Evolutionary conservation across 2,113 vertebrate species (phyloP).

Genomic region (Stegostoma tigrinum): DNA sequence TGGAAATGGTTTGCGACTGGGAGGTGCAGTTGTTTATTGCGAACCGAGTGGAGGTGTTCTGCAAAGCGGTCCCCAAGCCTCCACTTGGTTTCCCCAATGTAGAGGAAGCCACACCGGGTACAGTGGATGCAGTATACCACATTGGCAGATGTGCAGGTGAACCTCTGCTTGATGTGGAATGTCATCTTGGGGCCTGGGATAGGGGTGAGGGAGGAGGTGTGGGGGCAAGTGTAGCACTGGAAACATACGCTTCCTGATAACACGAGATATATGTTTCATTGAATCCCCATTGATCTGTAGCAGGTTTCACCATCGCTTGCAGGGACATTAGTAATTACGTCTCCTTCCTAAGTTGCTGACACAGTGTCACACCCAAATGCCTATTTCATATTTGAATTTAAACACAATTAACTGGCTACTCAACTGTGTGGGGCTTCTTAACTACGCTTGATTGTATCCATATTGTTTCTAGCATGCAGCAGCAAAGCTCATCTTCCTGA

Average conservation of each 20-base stretch:
- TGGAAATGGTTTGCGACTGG: too few relatives aligned
- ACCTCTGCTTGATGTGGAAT: too few relatives aligned
- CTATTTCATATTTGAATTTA: not conserved
- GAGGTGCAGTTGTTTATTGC: too few relatives aligned
- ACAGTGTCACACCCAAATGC: not conserved
- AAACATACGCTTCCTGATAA: not conserved
- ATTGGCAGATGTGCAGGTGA: too few relatives aligned
- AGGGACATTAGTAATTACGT: not conserved
- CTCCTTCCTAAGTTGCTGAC: not conserved
- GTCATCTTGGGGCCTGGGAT: too few relatives aligned
- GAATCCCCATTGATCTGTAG: not conserved
- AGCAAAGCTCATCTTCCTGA: not conserved
- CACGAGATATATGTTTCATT: not conserved
- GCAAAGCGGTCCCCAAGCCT: too few relatives aligned
- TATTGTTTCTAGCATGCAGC: not conserved
- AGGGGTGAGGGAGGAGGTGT: too few relatives aligned
- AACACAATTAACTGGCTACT: not conserved
- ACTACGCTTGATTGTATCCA: not conserved
- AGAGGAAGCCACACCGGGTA: too few relatives aligned
- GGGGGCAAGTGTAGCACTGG: too few relatives aligned
- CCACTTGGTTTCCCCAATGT: too few relatives aligned
- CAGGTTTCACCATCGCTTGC: not conserved
- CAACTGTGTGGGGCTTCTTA: not conserved
- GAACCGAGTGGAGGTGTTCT: too few relatives aligned
- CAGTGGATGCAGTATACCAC: too few relatives aligned